Base-by-base conservation (phyloP, 2,888 invertebrate genomes). In the Tetranychus truncatus region DNA sequence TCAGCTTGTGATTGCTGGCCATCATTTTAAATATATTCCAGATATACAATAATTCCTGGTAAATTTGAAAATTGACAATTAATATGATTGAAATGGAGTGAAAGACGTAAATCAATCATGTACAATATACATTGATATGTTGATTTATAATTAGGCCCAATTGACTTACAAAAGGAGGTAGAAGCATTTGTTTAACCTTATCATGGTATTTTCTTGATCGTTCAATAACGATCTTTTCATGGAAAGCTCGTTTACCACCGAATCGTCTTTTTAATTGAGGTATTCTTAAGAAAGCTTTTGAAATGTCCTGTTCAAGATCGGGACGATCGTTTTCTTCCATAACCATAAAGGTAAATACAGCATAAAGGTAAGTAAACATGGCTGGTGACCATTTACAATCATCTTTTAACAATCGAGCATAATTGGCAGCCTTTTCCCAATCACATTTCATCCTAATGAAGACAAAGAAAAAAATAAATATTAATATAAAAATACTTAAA, bases 221-320 rank as follows among this genome's bases (percentile, higher is more conserved):
- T 81, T 89, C 89, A n/a, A 91, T 87, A 72, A 91, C 90, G 83
- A 95, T 96, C 83, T 97, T 97, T 83, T 97, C 96, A 88, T 95
- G 90, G 1, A 96, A 96, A 78, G 97, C 84, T 0, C 95, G 95
- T 84, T 96, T 95, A 0, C 97, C 96, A 55, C 95, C 95, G 75
- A 97, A 91, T 76, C 91, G 87, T 81, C 94, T 91, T 80, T 92
- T 92, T 83, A 88, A 88, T 74, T 86, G 85, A 3, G 94, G 91
- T 7, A 92, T 91, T 80, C 89, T 87, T 79, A 75, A 75, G 86
- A 92, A 88, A 15, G 92, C 83, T 72, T 86, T 85, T 74, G 87
- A 84, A 74, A 90, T 85, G 72, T 86, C 86, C 44, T 84, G 76
- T 75, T 18, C 73, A 72, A 77, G 67, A 24, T 77, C 76, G 4